phyloP scores from a whole-genome alignment of 2,113 vertebrate genomes.

The Sylvicapra grimmia region DNA sequence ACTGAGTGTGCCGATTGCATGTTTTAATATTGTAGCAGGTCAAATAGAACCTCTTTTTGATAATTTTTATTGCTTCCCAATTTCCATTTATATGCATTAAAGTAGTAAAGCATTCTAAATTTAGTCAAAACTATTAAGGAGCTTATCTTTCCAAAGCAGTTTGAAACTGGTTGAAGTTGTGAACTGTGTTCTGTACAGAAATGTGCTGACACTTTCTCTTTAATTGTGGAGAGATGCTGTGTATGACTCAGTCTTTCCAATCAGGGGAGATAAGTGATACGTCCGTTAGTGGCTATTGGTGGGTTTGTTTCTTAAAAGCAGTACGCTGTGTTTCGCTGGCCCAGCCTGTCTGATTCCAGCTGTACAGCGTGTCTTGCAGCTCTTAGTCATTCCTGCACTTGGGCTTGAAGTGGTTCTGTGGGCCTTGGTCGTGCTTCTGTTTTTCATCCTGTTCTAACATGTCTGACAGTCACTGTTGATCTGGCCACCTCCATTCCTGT shows the following conservation, averaged over 20 bases:
- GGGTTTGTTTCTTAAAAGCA: conserved; percentile 1
- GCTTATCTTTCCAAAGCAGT: not conserved
- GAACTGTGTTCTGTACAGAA: not conserved
- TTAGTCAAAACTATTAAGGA: not conserved
- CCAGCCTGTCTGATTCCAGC: not conserved
- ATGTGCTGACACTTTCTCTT: not conserved
- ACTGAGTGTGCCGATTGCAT: not conserved
- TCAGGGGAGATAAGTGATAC: not conserved
- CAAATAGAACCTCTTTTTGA: not conserved
- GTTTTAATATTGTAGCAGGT: not conserved
- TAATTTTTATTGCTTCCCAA: not conserved
- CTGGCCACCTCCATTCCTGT: not conserved
- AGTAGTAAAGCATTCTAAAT: conserved; percentile 8
- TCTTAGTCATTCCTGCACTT: not conserved
- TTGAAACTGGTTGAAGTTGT: not conserved
- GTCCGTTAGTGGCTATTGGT: not conserved
- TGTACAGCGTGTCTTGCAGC: not conserved
- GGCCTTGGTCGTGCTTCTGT: not conserved
- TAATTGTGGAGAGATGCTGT: not conserved
- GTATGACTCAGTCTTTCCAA: not conserved
- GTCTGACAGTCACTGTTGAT: not conserved
- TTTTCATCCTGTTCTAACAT: not conserved
- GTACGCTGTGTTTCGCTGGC: not conserved
- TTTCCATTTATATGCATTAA: conserved; percentile 23
- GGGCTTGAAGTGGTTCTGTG: not conserved